phyloP scores from a whole-genome alignment of 1,140 invertebrate species.

The Sycophaga agraensis region DNA sequence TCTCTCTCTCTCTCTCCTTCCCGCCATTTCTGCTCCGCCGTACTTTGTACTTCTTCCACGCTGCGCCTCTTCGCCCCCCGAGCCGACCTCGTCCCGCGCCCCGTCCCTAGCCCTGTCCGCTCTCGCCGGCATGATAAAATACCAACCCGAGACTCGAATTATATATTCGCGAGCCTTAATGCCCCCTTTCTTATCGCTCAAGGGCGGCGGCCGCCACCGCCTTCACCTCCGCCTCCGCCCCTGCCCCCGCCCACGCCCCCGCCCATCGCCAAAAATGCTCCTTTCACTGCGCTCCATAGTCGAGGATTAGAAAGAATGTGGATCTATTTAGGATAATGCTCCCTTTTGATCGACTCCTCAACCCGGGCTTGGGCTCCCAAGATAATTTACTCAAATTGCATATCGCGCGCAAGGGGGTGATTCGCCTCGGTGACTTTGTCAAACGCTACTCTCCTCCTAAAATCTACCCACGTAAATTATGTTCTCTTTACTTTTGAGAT shows the following conservation, averaged over 20 bases:
- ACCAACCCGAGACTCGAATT: slow-evolving; percentile 24
- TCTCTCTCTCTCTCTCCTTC: not conserved
- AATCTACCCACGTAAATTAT: too few relatives aligned
- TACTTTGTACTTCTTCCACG: not conserved
- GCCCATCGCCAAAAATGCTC: slow-evolving; percentile 2
- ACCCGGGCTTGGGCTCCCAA: too few relatives aligned
- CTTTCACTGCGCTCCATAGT: not conserved
- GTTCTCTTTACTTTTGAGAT: too few relatives aligned
- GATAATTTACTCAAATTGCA: too few relatives aligned
- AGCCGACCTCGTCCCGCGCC: not conserved
- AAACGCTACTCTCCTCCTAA: too few relatives aligned
- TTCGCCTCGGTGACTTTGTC: too few relatives aligned
- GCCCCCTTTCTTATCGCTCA: slow-evolving; percentile 21
- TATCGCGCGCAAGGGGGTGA: too few relatives aligned
- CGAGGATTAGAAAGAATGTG: not conserved
- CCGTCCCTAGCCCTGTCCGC: not conserved
- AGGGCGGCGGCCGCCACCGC: not conserved
- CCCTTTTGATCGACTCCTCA: too few relatives aligned
- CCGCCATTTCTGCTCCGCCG: slow-evolving; percentile 14
- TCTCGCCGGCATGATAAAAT: slow-evolving; percentile 1
- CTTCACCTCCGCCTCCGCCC: not conserved
- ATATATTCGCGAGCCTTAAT: slow-evolving; percentile 35
- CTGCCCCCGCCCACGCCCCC: too few relatives aligned
- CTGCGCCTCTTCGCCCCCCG: not conserved
- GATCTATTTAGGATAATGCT: not conserved